Conservation (phyloP, 2,113 vertebrate species). For the Gobius niger region DNA sequence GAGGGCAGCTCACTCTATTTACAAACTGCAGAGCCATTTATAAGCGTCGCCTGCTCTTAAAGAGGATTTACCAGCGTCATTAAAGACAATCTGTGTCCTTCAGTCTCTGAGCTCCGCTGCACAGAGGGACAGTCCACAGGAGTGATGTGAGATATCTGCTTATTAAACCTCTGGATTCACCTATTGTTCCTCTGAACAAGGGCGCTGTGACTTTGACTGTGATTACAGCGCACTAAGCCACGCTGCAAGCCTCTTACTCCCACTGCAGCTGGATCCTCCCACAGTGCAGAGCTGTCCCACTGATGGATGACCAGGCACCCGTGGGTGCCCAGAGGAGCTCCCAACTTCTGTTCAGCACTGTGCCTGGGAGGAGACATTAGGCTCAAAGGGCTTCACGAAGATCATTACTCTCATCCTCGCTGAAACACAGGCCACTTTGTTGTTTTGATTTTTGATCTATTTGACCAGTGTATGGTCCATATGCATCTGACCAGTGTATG, state of each 20-base stretch:
- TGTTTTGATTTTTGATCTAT: too few species aligned
- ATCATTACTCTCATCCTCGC: too few species aligned
- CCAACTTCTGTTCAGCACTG: not conserved
- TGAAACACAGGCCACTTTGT: too few species aligned
- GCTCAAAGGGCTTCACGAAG: too few species aligned
- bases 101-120: constrained; percentile 1
- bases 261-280: constrained; percentile 61
- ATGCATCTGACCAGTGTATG: too few species aligned
- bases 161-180: constrained; percentile 20
- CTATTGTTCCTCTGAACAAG: constrained; percentile 31
- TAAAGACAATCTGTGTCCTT: constrained; percentile 35
- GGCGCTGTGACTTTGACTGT: constrained; percentile 67
- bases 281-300: constrained; percentile 24
- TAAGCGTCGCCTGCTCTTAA: constrained; percentile 40
- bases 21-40: constrained; percentile 41
- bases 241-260: constrained; percentile 72
- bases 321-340: not conserved
- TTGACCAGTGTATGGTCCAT: too few species aligned
- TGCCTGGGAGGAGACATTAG: too few species aligned
- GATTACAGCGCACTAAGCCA: constrained; percentile 69
- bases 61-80: constrained; percentile 62
- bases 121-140: constrained; percentile 12
- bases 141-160: constrained; percentile 24
- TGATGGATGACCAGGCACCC: constrained; percentile 15
- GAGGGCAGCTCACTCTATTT: constrained; percentile 40